Base-by-base conservation (phyloP, 2,113 vertebrate genomes). In the Phrynosoma platyrhinos region DNA sequence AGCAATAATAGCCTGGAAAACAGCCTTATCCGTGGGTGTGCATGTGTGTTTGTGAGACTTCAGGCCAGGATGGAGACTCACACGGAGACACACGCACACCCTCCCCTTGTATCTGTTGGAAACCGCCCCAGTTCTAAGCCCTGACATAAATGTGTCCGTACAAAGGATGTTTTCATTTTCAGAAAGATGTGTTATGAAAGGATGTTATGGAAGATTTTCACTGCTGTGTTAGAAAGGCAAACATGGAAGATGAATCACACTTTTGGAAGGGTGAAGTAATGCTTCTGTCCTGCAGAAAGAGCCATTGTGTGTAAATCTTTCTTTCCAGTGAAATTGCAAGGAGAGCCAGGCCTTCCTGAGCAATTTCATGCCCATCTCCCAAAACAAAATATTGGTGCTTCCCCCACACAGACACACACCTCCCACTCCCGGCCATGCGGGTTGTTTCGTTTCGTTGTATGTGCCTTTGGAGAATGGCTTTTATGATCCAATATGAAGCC, bases 401-500 rank as follows among this genome's bases (percentile, higher is more conserved):
- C 21, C 64, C 23, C 16, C 2, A 20, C 64, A 66, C 71, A 47
- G 47, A 47, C 47, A 5, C 47, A 47, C 47, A 47, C 4, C 47
- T 47, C 47, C 27, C 20, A 21, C 47, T 47, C 47, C 27, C 20
- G 7, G 2, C 18, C 64, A 21, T 47, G 16, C 64, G 23, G 64
- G 0, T 16, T 20, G 64, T 36, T 2, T 52, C 5, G 30, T 62
- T 79, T 58, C 7, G n/a, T 3, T 74, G 9, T 12, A 4, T 72
- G 2, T 9, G 7, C 18, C 40, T 75, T 77, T 42, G 25, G 20
- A 16, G 52, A 71, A 79, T 4, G 58, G 47, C 40, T 74, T 75
- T 30, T 25, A 36, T 66, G 55, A 62, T 62, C 8, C 32, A 71
- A 32, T 71, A 79, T 47, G 76, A 88, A 88, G 82, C 82, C 79